Conservation (phyloP, 2,888 invertebrate species). For the Ectropis crepuscularia region DNA sequence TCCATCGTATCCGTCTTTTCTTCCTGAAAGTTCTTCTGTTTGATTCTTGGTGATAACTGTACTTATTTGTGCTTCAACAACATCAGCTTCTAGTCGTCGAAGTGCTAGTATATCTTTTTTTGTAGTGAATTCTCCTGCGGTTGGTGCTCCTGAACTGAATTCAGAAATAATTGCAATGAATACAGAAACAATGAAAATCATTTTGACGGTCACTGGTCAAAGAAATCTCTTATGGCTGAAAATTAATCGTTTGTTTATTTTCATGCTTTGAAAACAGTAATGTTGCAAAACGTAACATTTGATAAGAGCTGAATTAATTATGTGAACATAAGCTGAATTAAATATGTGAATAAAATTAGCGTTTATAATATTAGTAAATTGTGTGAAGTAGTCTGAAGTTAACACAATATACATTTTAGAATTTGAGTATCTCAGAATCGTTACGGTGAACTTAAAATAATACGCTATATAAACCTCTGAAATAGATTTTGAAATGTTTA, state of each 20-base stretch:
- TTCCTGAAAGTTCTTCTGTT: conserved; percentile 1
- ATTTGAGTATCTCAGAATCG: too few species aligned
- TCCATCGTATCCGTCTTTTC: not conserved
- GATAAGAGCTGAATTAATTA: not conserved
- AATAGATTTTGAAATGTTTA: too few species aligned
- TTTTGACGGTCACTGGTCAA: not conserved
- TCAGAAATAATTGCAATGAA: conserved; percentile 1
- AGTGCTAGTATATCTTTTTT: too few species aligned
- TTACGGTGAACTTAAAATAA: too few species aligned
- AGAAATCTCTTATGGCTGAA: conserved; percentile 1
- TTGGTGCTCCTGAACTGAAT: conserved; percentile 1
- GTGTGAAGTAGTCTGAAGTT: not conserved
- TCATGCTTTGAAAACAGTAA: conserved; percentile 15
- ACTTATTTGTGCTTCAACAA: not conserved
- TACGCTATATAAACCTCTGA: too few species aligned
- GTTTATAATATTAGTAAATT: not conserved
- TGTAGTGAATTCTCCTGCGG: not conserved
- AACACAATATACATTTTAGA: too few species aligned
- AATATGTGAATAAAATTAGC: not conserved
- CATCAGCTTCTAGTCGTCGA: too few species aligned
- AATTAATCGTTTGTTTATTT: conserved; percentile 14
- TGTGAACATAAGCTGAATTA: not conserved
- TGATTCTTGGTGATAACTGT: not conserved
- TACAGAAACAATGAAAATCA: conserved; percentile 8
- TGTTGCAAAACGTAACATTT: not conserved